Evolutionary conservation across 37 sponge, comb jelly and placozoan genomes (phyloP).

Genomic region (Tethya wilhelma): DNA sequence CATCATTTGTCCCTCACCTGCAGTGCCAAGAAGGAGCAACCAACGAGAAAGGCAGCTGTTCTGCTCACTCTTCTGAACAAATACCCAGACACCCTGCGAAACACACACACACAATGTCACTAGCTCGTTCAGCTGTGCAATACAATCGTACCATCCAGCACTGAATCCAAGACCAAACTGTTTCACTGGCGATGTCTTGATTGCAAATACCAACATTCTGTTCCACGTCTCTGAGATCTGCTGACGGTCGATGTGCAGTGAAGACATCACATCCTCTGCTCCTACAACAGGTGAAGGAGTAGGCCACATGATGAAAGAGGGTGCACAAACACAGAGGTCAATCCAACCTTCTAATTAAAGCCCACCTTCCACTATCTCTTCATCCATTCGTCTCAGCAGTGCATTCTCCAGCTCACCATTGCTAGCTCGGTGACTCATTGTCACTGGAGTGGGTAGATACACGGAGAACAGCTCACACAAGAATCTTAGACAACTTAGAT

Average conservation of each 20-base stretch:
- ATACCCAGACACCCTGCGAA: constrained; percentile 64
- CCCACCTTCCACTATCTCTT: constrained; percentile 33
- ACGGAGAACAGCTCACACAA: no score
- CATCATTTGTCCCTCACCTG: constrained; percentile 41
- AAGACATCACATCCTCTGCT: constrained; percentile 43
- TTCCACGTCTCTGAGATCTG: constrained; percentile 27
- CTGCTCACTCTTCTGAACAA: constrained; percentile 61
- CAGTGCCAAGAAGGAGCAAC: constrained; percentile 54
- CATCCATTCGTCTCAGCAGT: constrained; percentile 17
- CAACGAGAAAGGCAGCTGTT: constrained; percentile 67
- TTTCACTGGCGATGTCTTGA: constrained; percentile 46
- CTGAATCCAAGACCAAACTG: constrained; percentile 75
- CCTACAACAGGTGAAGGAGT: neutral
- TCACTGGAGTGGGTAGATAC: no score
- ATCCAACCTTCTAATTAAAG: neutral
- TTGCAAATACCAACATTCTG: constrained; percentile 12
- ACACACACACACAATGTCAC: neutral
- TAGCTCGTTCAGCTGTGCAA: neutral
- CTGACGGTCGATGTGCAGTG: constrained; percentile 16
- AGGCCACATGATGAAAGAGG: no score
- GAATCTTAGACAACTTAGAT: neutral
- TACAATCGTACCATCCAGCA: constrained; percentile 52
- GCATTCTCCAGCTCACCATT: neutral
- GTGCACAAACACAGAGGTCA: neutral
- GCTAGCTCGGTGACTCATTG: constrained; percentile 6